Evolutionary conservation across 2,797 vertebrate species (phyloP).

Genomic region (Myoxocephalus aenaeus): DNA sequence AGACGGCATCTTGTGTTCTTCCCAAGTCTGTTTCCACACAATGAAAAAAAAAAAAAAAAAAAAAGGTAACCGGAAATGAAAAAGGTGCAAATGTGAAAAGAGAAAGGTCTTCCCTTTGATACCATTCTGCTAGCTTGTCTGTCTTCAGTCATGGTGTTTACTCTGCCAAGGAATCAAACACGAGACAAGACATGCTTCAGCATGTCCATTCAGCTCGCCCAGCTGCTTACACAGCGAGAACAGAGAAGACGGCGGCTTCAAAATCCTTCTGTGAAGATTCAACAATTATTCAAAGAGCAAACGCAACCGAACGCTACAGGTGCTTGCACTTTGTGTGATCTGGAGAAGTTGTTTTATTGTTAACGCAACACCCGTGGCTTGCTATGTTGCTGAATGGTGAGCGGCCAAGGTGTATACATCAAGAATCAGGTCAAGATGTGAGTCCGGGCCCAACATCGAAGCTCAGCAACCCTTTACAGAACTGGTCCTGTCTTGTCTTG

Average conservation of each 20-base stretch:
- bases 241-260: neutral
- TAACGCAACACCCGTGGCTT: neutral
- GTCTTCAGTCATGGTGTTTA: neutral
- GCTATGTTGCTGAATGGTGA: neutral
- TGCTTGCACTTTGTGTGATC: neutral
- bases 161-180: constrained; percentile 16
- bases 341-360: neutral
- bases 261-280: neutral
- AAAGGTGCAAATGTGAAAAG: neutral
- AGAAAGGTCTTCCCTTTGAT: constrained; percentile 16
- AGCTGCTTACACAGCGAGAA: neutral
- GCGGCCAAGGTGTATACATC: neutral
- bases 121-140: neutral
- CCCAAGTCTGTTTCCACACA: neutral
- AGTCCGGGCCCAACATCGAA: neutral
- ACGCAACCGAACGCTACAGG: neutral
- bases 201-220: neutral
- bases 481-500: neutral
- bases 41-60: neutral
- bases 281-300: constrained; percentile 12
- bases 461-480: neutral
- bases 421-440: neutral
- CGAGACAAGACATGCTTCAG: neutral
- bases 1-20: neutral
- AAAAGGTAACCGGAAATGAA: neutral